phyloP scores from a whole-genome alignment of 1,140 invertebrate species.

The Neotoxoptera formosana region DNA sequence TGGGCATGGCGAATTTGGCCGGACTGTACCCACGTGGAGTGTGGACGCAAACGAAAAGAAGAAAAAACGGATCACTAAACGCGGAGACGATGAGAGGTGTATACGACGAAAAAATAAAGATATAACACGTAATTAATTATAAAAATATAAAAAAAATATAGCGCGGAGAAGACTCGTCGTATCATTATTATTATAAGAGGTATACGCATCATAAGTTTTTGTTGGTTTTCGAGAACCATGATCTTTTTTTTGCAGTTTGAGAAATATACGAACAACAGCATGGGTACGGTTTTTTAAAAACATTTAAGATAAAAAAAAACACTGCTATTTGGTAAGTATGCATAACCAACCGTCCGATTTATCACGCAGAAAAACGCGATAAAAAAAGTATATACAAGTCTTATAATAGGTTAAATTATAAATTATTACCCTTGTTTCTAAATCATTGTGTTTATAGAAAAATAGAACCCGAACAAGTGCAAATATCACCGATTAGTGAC shows the following conservation, averaged over 20 bases:
- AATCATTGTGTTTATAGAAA: neutral
- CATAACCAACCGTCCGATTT: neutral
- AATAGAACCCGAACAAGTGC: neutral
- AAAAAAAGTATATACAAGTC: neutral
- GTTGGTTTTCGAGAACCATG: neutral
- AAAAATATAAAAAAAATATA: neutral
- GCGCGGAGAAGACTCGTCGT: neutral
- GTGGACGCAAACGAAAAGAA: neutral
- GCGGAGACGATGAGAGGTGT: neutral
- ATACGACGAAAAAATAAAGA: neutral
- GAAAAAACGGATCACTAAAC: neutral
- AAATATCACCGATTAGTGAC: neutral
- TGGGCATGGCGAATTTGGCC: constrained; percentile 33
- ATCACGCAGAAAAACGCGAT: neutral
- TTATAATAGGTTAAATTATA: constrained; percentile 7
- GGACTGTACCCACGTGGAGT: neutral
- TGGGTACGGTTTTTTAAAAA: neutral
- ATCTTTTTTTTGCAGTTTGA: neutral
- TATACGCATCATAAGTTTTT: neutral
- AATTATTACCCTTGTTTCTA: neutral
- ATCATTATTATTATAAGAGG: neutral
- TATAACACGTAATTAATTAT: neutral
- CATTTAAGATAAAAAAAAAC: neutral
- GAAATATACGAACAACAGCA: neutral
- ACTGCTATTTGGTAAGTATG: neutral